Percentiles rank a stretch among this genome's conserved stretches.
phyloP scores from a whole-genome alignment of 2,888 invertebrate species.

The Rhorus exstirpatorius region DNA sequence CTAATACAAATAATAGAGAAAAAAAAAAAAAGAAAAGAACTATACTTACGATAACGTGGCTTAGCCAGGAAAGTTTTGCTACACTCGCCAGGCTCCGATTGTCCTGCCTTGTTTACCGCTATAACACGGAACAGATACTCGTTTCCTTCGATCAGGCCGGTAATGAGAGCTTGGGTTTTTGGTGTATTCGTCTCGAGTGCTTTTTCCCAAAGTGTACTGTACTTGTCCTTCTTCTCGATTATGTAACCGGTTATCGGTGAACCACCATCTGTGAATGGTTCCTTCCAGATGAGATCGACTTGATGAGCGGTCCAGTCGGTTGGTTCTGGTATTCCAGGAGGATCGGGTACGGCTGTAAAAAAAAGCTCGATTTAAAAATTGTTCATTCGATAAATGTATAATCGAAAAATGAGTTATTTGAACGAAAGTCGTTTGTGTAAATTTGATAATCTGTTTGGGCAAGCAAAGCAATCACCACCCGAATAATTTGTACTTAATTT shows the following conservation, averaged over 20 bases:
- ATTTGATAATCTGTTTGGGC: no score
- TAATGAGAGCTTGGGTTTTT: slow-evolving; percentile 92
- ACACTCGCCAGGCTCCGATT: slow-evolving; percentile 95
- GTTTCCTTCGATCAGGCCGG: slow-evolving; percentile 97
- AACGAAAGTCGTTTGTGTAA: no score
- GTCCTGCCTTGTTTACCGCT: slow-evolving; percentile 98
- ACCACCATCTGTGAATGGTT: slow-evolving; percentile 96
- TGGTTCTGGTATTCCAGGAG: slow-evolving; percentile 96
- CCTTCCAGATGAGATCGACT: slow-evolving; percentile 96
- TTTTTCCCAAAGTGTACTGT: slow-evolving; percentile 97
- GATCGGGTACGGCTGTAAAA: slow-evolving; percentile 92
- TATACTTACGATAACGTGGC: slow-evolving; percentile 91
- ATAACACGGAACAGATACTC: slow-evolving; percentile 98
- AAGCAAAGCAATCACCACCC: background rate
- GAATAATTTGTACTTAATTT: background rate
- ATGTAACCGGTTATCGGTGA: slow-evolving; percentile 97
- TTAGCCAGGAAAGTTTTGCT: slow-evolving; percentile 95
- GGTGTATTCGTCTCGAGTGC: slow-evolving; percentile 94
- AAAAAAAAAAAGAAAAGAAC: no score
- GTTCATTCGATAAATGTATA: no score
- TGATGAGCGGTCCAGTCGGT: slow-evolving; percentile 97
- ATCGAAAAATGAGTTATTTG: no score
- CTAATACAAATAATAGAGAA: no score
- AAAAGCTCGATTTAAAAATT: no score
- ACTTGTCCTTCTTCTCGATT: slow-evolving; percentile 96